phyloP scores from a whole-genome alignment of 2,113 vertebrate species.

The Mormyrus lacerda region DNA sequence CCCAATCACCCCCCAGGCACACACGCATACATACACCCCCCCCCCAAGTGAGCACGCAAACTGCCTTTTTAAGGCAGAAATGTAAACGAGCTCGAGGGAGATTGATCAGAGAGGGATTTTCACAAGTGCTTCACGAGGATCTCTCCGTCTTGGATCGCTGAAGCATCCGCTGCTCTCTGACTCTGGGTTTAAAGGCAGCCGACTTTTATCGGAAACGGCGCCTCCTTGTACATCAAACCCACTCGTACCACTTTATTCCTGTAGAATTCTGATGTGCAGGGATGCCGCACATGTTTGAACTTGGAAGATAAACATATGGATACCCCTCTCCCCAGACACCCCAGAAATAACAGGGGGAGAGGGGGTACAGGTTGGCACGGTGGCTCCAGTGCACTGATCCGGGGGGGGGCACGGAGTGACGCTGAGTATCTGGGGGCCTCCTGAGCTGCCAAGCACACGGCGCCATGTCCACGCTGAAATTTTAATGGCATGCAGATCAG shows the following conservation, averaged over 20 bases:
- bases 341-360: background rate
- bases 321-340: background rate
- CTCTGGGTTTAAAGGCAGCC: background rate
- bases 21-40: constrained; percentile 30
- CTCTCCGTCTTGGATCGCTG: background rate
- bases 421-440: constrained; percentile 1
- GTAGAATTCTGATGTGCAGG: background rate
- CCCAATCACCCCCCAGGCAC: background rate
- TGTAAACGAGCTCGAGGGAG: constrained; percentile 42
- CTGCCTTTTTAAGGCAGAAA: constrained; percentile 33
- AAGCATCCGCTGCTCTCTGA: background rate
- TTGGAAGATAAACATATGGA: constrained; percentile 13
- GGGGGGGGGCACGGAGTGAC: background rate
- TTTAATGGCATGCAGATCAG: constrained; percentile 56
- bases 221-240: background rate
- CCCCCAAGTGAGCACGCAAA: constrained; percentile 22
- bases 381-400: background rate
- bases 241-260: background rate
- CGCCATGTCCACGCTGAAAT: constrained; percentile 48
- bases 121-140: constrained; percentile 4
- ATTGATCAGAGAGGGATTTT: constrained; percentile 13
- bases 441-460: constrained; percentile 13
- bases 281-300: background rate
- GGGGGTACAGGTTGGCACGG: background rate
- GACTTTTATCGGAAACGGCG: background rate